Evolutionary conservation across 2,113 vertebrate species (phyloP).

Genomic region (Hystrix cristata): DNA sequence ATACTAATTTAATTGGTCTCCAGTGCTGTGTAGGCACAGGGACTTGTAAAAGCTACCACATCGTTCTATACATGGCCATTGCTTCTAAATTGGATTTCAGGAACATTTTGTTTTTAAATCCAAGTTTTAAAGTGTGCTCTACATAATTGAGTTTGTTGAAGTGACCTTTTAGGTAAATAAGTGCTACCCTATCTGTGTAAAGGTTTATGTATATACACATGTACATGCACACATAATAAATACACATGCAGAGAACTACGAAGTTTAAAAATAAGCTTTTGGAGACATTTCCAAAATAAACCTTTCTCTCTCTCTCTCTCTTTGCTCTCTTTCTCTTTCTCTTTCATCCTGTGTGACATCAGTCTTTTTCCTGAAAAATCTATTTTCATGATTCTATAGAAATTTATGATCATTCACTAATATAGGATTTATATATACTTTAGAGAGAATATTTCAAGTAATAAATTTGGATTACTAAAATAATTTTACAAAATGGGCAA

Average conservation of each 20-base stretch:
- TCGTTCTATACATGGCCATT: background rate
- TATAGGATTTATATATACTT: background rate
- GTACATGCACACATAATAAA: background rate
- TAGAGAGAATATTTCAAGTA: slow-evolving; percentile 15
- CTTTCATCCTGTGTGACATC: background rate
- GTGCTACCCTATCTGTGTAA: background rate
- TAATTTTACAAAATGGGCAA: background rate
- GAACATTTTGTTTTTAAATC: background rate
- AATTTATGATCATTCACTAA: background rate
- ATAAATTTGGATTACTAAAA: background rate
- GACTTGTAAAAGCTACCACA: background rate
- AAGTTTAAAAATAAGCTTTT: slow-evolving; percentile 63
- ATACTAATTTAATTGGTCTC: slow-evolving; percentile 24
- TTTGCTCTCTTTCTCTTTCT: too few relatives aligned
- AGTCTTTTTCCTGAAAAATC: background rate
- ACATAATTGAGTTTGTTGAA: background rate
- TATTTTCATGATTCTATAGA: background rate
- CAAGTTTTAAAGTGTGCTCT: background rate
- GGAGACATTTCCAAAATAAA: background rate
- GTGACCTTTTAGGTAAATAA: slow-evolving; percentile 35
- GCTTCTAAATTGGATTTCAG: background rate
- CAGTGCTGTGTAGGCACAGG: background rate
- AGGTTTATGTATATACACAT: background rate
- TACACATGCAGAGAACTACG: background rate
- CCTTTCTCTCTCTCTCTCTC: background rate